A percentile compares a stretch with the other conserved stretches of the same genome.
phyloP scores from a whole-genome alignment of 1,140 invertebrate species.

The Steinernema khuongi region DNA sequence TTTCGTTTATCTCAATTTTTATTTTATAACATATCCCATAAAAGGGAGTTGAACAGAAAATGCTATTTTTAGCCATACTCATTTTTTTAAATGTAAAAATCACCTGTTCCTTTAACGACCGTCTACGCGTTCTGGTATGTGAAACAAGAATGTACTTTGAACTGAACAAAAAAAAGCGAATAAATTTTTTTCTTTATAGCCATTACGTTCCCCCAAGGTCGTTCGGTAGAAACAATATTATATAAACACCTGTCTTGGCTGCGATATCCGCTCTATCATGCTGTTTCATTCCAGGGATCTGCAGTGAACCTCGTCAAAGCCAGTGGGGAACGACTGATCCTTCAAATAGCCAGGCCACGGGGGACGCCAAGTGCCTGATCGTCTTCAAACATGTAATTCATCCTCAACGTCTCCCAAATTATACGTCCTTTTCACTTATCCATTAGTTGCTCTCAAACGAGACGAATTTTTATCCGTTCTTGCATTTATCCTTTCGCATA shows the following conservation, averaged over 20 bases:
- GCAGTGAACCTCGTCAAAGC: slow-evolving; percentile 56
- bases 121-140: too few species aligned
- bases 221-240: neutral
- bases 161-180: too few species aligned
- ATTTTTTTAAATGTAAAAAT: too few species aligned
- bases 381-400: neutral
- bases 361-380: slow-evolving; percentile 20
- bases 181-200: slow-evolving; percentile 30
- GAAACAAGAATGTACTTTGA: too few species aligned
- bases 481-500: too few species aligned
- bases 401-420: neutral
- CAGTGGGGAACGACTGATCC: slow-evolving; percentile 45
- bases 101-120: too few species aligned
- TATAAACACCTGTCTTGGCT: slow-evolving; percentile 21
- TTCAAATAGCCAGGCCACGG: slow-evolving; percentile 52
- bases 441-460: too few species aligned
- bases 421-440: neutral
- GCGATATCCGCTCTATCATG: slow-evolving; percentile 18
- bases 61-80: too few species aligned
- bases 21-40: too few species aligned
- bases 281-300: slow-evolving; percentile 49
- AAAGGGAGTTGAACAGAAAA: too few species aligned
- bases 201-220: neutral
- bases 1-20: too few species aligned
- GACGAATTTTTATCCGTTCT: too few species aligned